phyloP scores from a whole-genome alignment of 2,888 invertebrate species.

The Pilophorus perplexus region DNA sequence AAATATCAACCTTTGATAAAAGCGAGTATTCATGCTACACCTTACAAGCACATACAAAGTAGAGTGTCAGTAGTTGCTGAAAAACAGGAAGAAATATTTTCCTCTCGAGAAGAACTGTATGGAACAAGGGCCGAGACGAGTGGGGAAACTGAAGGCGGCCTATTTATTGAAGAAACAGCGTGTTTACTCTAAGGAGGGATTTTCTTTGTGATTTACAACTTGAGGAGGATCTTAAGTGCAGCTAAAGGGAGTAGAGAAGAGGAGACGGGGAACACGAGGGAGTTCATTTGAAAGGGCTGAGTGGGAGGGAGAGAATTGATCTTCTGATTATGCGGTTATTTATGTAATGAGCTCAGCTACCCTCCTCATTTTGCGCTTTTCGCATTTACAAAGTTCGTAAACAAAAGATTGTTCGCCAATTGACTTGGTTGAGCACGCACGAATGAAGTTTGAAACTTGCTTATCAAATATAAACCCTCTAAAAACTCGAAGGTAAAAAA shows the following conservation, averaged over 20 bases:
- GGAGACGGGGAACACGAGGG: constrained; percentile 1
- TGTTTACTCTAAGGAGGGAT: constrained; percentile 19
- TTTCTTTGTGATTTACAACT: constrained; percentile 35
- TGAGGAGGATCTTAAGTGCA: constrained; percentile 34
- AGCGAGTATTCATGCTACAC: too few relatives aligned
- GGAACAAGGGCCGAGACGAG: neutral
- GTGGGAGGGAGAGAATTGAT: constrained; percentile 14
- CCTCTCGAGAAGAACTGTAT: too few relatives aligned
- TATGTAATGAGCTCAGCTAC: constrained; percentile 25
- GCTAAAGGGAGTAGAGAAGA: neutral
- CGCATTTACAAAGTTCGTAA: neutral
- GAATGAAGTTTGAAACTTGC: too few relatives aligned
- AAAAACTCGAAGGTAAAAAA: too few relatives aligned
- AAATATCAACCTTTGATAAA: too few relatives aligned
- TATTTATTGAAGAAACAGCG: constrained; percentile 31
- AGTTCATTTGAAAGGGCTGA: constrained; percentile 3
- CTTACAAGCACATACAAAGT: too few relatives aligned
- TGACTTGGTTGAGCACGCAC: too few relatives aligned
- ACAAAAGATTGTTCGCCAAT: neutral
- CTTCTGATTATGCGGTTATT: constrained; percentile 36
- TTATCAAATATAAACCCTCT: too few relatives aligned
- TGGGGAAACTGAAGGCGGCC: neutral
- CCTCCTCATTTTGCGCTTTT: neutral
- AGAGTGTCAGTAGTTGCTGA: too few relatives aligned
- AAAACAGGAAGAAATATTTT: too few relatives aligned